Evolutionary conservation across 2,888 invertebrate genomes (phyloP).

Genomic region (Pheosia tremula): DNA sequence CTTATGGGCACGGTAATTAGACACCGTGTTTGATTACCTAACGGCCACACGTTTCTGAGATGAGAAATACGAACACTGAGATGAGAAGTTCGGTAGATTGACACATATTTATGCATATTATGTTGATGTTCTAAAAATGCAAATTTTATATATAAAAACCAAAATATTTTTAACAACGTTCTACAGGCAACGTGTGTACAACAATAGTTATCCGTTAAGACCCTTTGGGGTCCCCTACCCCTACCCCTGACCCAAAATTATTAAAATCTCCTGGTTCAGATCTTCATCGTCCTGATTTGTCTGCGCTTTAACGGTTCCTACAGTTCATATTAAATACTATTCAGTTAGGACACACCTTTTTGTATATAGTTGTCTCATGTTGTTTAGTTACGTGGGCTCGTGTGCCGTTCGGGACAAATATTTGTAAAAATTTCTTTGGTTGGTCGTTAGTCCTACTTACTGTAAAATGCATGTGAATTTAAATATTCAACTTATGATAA

Average conservation of each 20-base stretch:
- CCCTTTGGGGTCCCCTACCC: no score
- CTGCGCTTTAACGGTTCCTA: no score
- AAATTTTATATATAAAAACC: no score
- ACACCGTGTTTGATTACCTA: background rate
- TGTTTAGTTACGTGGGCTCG: slow-evolving; percentile 6
- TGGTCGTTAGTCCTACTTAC: slow-evolving; percentile 1
- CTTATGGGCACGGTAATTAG: slow-evolving; percentile 8
- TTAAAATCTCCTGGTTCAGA: no score
- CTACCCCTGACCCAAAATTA: no score
- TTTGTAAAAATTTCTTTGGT: background rate
- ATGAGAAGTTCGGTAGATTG: no score
- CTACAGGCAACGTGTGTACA: no score
- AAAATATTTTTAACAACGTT: no score
- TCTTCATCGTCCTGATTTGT: no score
- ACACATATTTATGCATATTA: no score
- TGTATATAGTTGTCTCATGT: background rate
- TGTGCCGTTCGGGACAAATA: slow-evolving; percentile 4
- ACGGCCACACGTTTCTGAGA: background rate
- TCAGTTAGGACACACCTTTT: background rate
- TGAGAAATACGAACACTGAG: background rate
- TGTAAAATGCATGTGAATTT: slow-evolving; percentile 6
- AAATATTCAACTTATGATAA: slow-evolving; percentile 1
- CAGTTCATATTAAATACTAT: background rate
- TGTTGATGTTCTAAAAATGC: no score
- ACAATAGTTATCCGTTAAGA: no score